Base-by-base conservation (phyloP, 2,113 vertebrate species). In the Anas platyrhynchos region DNA sequence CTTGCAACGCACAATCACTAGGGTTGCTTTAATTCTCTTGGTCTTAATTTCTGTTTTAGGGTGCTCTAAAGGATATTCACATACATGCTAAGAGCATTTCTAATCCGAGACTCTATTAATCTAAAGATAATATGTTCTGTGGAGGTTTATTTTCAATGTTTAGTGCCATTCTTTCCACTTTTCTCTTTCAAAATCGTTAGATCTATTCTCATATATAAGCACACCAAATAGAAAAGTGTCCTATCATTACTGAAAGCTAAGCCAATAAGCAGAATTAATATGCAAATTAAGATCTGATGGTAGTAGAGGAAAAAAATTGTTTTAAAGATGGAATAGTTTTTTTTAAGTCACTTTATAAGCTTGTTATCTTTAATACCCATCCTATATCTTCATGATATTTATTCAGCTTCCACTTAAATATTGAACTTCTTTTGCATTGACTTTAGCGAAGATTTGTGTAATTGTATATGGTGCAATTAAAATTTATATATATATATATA, bases 1-100 rank as follows among this genome's bases (percentile, higher is more conserved):
- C 1, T 72, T 54, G 0, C 2, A 88, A 23, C 0, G 0, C 6
- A 54, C 25, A 17, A 20, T 25, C 1, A 25, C 41, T 75, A 84
- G 2, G 34, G 18, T 36, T 9, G 16, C 38, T 75, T 91, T 79
- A 23, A 6, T 48, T 90, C 27, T 79, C 2, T 44, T 71, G 11
- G 13, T 75, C 8, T 72, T 32, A 16, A 4, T 82, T 78, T 58
- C 27, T 68, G 3, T 25, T 87, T 78, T 59, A 62, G 7, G 4
- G 3, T 59, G 22, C 0, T 1, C 4, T 8, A 14, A 52, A 13
- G 7, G 29, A 8, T 43, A 92, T 88, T 72, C 25, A 38, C 27
- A 8, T 21, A 2, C 48, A 4, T 20, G 1, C 65, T 88, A 21
- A 66, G 32, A 73, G 32, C 4, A 61, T 6, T 56, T 20, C 2